Evolutionary conservation across 2,797 vertebrate species (phyloP), one percentile per base, ranked within the genome.

Genomic region (Hippoglossus hippoglossus): DNA sequence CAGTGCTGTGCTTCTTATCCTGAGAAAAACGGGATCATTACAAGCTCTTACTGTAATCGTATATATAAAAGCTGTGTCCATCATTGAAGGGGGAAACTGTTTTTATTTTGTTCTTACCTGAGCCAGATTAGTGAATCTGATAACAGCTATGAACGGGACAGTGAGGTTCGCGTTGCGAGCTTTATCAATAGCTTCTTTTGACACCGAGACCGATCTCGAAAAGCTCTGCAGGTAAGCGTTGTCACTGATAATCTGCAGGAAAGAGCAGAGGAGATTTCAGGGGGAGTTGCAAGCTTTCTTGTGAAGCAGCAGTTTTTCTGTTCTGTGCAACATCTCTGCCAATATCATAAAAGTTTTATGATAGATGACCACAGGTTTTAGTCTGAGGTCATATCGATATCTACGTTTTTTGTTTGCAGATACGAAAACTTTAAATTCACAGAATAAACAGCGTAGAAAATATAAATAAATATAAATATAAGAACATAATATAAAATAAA

Each of bases 141-240:
- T 36, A 47, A 93, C 0, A 9, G 71, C 79, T 24, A 9, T 67
- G 81, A 91, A 92, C 6, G 67, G 3, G 0, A 0, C 0, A 0
- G 0, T 49, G 0, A 1, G 0, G 3, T 58, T 85, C 7, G 1
- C 0, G 0, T 0, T 1, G 1, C 8, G 0, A 16, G 77, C 79
- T 67, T 73, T 22, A 1, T 63, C 2, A 55, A 91, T 86, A 0
- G 93, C 93, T 71, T 94, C 83, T 49, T 84, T 76, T 1, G 93
- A 19, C 31, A 94, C 10, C 0, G 59, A 66, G 15, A 94, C 10
- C 1, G 80, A 67, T 60, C 49, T 84, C 0, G 74, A 11, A 49
- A 24, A 90, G 0, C 0, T 0, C 1, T 0, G 0, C 22, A 89
- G 1, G 25, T 0, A 0, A 0, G 21, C 0, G 5, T 0, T 0